Conservation (phyloP, 1,140 invertebrate species). For the Cydia amplana region DNA sequence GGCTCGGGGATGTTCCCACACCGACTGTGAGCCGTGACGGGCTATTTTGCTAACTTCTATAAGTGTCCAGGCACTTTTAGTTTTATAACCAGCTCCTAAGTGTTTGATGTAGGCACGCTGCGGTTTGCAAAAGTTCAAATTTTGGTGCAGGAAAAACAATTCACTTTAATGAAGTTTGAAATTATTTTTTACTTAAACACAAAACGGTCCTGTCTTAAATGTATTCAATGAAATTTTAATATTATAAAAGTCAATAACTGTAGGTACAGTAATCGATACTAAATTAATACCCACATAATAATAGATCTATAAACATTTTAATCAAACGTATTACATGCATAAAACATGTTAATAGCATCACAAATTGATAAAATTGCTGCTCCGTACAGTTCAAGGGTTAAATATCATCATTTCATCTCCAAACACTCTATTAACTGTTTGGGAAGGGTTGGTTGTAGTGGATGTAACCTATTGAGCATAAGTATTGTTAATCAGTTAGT, state of each 20-base stretch:
- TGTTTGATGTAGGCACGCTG: neutral
- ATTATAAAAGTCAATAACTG: neutral
- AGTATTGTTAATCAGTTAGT: constrained; percentile 44
- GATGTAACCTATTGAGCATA: constrained; percentile 41
- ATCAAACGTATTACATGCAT: constrained; percentile 27
- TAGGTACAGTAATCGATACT: constrained; percentile 14
- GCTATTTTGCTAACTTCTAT: constrained; percentile 68
- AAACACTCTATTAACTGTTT: constrained; percentile 58
- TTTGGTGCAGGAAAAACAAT: neutral
- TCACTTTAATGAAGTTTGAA: neutral
- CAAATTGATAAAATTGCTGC: constrained; percentile 60
- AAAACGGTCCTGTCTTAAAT: neutral
- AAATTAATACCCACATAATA: constrained; percentile 20
- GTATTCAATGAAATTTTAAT: neutral
- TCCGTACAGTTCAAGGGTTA: constrained; percentile 65
- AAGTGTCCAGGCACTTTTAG: constrained; percentile 48
- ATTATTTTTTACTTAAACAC: neutral
- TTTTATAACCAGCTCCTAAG: constrained; percentile 1
- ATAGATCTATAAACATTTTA: neutral
- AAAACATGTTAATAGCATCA: constrained; percentile 38
- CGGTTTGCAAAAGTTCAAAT: neutral
- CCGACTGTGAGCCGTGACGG: constrained; percentile 58
- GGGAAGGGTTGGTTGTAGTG: constrained; percentile 45
- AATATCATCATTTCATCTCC: constrained; percentile 63
- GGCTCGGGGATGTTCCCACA: constrained; percentile 63